phyloP scores from a whole-genome alignment of 2,113 vertebrate species.

The Pachyramphus minor region DNA sequence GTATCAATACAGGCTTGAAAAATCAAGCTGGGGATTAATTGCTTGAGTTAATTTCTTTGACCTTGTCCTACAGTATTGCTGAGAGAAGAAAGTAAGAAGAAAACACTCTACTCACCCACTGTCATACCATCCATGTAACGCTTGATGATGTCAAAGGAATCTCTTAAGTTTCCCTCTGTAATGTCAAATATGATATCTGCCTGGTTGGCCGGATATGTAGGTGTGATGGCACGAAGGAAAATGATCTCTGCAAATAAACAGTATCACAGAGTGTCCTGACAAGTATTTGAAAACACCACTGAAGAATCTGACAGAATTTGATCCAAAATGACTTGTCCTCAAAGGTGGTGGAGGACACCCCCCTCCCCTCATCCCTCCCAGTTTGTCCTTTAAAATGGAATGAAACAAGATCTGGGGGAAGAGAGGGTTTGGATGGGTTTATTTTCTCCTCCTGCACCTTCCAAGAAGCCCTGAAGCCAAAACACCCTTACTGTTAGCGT shows the following conservation, averaged over 20 bases:
- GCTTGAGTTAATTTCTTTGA: not conserved
- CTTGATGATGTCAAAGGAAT: conserved; percentile 93
- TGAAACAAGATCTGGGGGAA: not conserved
- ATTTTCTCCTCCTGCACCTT: not conserved
- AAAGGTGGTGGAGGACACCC: not conserved
- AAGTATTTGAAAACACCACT: not conserved
- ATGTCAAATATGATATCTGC: conserved; percentile 93
- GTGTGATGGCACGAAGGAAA: conserved; percentile 89
- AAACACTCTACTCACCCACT: conserved; percentile 83
- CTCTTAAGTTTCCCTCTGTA: conserved; percentile 87
- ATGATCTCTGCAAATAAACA: conserved; percentile 85
- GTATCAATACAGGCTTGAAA: not conserved
- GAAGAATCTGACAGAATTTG: not conserved
- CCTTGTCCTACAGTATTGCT: not conserved
- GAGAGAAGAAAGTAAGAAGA: not conserved
- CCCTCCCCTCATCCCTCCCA: not conserved
- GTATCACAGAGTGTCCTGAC: not conserved
- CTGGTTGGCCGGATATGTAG: conserved; percentile 75
- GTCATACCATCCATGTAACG: conserved; percentile 85
- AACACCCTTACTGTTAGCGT: not conserved
- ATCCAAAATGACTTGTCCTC: not conserved
- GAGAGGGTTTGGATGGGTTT: not conserved
- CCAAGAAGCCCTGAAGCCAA: not conserved
- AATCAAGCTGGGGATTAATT: not conserved
- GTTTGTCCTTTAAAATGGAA: not conserved